Percentiles rank a stretch among this genome's conserved stretches.
Conservation (phyloP, 2,888 invertebrate genomes). For the Eristalinus aeneus region DNA sequence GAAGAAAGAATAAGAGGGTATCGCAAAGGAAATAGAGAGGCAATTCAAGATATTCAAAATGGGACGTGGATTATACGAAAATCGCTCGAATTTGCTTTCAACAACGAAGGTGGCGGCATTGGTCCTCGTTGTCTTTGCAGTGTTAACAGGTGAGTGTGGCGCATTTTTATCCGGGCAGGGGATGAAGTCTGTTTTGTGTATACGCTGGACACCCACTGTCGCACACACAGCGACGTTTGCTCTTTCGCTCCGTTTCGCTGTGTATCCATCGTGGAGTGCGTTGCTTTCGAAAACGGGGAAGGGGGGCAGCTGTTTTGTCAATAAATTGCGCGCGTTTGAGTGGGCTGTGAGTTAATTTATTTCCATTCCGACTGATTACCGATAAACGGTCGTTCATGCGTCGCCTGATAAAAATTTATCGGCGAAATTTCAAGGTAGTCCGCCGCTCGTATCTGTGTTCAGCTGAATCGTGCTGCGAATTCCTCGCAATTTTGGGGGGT, state of each 20-base stretch:
- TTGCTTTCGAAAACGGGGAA: constrained; percentile 27
- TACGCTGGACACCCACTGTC: background rate
- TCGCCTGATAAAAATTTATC: constrained; percentile 55
- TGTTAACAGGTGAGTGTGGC: constrained; percentile 68
- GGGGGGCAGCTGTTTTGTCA: constrained; percentile 11
- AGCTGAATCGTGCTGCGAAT: no score
- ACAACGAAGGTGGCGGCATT: constrained; percentile 38
- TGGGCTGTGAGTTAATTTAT: background rate
- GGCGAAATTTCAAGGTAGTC: constrained; percentile 9
- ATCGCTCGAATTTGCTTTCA: constrained; percentile 59
- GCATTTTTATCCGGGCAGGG: background rate
- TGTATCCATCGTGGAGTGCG: constrained; percentile 49
- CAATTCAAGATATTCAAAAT: constrained; percentile 45
- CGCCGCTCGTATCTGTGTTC: background rate
- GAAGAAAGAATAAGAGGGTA: background rate
- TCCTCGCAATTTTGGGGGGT: background rate
- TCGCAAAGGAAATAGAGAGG: constrained; percentile 11
- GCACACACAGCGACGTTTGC: background rate
- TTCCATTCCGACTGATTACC: background rate
- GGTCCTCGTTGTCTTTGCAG: constrained; percentile 56
- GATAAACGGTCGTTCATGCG: background rate
- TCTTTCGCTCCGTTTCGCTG: background rate
- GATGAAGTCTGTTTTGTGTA: background rate
- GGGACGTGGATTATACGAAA: constrained; percentile 68
- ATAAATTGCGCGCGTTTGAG: background rate